These are phyloP conservation scores for Pseudomyrmex sp. DNA, from an alignment of 1,140 invertebrate species.

Conservation along the genomic window DNA sequence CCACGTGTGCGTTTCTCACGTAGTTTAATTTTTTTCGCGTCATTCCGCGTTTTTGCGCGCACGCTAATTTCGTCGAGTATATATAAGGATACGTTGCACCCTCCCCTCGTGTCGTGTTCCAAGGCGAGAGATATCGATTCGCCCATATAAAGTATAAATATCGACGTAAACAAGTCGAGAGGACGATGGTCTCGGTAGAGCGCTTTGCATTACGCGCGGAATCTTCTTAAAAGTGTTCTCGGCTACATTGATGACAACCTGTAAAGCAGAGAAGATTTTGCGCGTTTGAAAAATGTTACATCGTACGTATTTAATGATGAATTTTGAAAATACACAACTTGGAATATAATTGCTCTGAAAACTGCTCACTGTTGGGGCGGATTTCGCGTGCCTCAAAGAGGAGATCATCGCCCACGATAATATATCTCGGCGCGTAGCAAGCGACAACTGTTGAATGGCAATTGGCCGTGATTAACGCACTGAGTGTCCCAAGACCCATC, in stretches of 20 bases:
- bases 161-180: not conserved
- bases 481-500: not conserved
- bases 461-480: conserved; percentile 19
- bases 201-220: too few relatives aligned
- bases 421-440: not conserved
- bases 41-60: not conserved
- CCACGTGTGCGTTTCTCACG: not conserved
- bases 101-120: not conserved
- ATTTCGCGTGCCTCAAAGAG: not conserved
- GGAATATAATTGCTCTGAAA: not conserved
- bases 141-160: conserved; percentile 22
- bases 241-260: not conserved
- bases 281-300: too few relatives aligned
- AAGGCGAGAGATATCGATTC: conserved; percentile 27
- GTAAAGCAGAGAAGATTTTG: too few relatives aligned
- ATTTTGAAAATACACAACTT: not conserved
- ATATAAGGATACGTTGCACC: not conserved
- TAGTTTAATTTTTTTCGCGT: not conserved
- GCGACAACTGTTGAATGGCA: conserved; percentile 28
- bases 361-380: too few relatives aligned
- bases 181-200: not conserved
- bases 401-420: not conserved
- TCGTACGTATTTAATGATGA: too few relatives aligned
- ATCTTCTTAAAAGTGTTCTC: not conserved
- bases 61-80: not conserved